Evolutionary conservation across 2,888 invertebrate species (phyloP), one percentile per base, ranked within the genome.

Genomic region (Sthenelais limicola): DNA sequence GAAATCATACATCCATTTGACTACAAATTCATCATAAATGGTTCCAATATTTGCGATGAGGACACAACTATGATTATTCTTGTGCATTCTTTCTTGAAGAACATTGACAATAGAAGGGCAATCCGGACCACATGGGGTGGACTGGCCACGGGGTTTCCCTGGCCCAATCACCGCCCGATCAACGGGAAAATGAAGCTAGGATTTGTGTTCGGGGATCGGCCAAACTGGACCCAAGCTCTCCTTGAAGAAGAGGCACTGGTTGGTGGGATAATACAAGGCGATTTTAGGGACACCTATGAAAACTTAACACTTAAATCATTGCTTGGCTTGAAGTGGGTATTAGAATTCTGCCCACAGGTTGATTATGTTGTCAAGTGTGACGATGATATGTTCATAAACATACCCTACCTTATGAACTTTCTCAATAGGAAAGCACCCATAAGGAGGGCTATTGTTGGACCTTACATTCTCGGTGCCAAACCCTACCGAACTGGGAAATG

Each of bases 51-150:
- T 0, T 79, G 79, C 35, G 35, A 51, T 24, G 21, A 49, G 18
- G 30, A 51, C 32, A 75, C 75, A 1, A 43, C 51, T 26, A 35
- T 78, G 24, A 52, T 78, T 15, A 58, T 77, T 24, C 56, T 82
- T 21, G 75, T 79, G 32, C 80, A 81, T 68, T 75, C 77, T 21
- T 68, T 96, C 74, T 89, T 91, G 0, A 91, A 91, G 81, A 93
- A 94, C 85, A 91, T 73, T 9, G 75, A 72, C 12, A 56, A 77
- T 58, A 70, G 85, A n/a, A 52, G 71, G 35, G 80, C 80, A n/a
- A 83, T 85, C 9, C 75, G 85, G 15, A 75, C 79, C 12, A 85
- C 85, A 1, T 85, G 85, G 85, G 85, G 82, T 0, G 58, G 73
- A n/a, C 71, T 70, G n/a, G 30, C 47, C 18, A 54, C 38, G 26